Evolutionary conservation across 2,113 vertebrate genomes (phyloP), one percentile per base, ranked within the genome.

Genomic region (Willisornis vidua): DNA sequence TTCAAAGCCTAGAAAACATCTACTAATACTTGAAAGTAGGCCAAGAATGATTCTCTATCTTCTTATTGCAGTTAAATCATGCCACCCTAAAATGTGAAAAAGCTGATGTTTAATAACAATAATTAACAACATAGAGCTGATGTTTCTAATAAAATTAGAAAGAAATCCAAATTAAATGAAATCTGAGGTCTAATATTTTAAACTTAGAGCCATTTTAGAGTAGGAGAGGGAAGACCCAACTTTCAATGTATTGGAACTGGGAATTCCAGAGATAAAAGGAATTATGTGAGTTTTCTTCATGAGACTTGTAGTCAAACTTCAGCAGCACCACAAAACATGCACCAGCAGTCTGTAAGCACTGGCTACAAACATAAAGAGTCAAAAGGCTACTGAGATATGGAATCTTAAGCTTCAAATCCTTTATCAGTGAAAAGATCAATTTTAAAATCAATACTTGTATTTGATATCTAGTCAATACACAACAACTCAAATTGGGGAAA

Each of bases 391-490:
- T 14, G 48, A 76, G 46, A 73, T 68, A 85, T 1, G 9, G n/a
- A 84, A 87, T 45, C 33, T 67, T 66, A 33, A 95, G 59, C 24
- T 88, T 90, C 28, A 75, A 94, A 68, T 66, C 33, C 25, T 73
- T 91, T 55, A 87, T 43, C 45, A 86, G 46, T 49, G 31, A 92
- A 80, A 75, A 88, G 41, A 58, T 19, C 16, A 52, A 22, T 54
- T 95, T 89, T 78, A 29, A 91, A 95, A 87, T 93, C 91, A 74
- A 87, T 92, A 80, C 9, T n/a, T 7, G 31, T 39, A 75, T 72
- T 87, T 74, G 51, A 72, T 2, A 1, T 17, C 68, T 18, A 76
- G 45, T 65, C 78, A 88, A 81, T 78, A 89, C 7, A 80, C 3
- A 73, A 46, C 23, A 72, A 37, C n/a, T 57, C 41, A 26, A 57